Percentiles rank a stretch among this genome's conserved stretches.
phyloP scores from a whole-genome alignment of 1,140 invertebrate species.

The Drosophila elegans region DNA sequence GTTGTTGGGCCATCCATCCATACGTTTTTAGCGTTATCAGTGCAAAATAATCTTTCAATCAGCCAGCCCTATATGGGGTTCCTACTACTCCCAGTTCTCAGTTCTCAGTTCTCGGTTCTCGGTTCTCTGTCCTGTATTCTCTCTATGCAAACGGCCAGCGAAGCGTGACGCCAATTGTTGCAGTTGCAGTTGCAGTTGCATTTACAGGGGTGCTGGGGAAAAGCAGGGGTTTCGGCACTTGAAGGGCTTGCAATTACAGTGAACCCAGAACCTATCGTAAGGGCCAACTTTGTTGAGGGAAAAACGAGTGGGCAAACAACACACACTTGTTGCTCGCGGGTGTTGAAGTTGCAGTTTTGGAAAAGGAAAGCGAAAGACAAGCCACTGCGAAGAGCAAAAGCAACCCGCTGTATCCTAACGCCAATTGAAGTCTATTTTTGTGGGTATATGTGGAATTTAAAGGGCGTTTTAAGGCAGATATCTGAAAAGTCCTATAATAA shows the following conservation, averaged over 20 bases:
- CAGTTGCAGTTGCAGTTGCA: conserved; percentile 26
- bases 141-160: conserved; percentile 28
- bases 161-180: conserved; percentile 78
- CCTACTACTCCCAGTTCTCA: conserved; percentile 1
- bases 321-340: conserved; percentile 23
- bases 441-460: too few species aligned
- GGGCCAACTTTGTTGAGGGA: background rate
- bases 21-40: conserved; percentile 83
- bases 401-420: too few species aligned
- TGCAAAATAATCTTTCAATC: conserved; percentile 84
- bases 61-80: conserved; percentile 70
- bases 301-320: background rate
- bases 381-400: too few species aligned
- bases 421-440: too few species aligned
- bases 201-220: background rate
- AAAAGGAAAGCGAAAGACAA: too few species aligned
- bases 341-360: background rate
- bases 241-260: conserved; percentile 33
- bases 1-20: conserved; percentile 65
- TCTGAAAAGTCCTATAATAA: too few species aligned
- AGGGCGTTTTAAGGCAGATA: too few species aligned
- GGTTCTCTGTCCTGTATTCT: conserved; percentile 25
- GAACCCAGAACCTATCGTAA: conserved; percentile 18
- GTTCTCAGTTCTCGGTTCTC: conserved; percentile 10
- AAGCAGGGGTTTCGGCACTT: conserved; percentile 22